Evolutionary conservation across 2,797 vertebrate genomes (phyloP), one percentile per base, ranked within the genome.

Genomic region (Columba guinea): DNA sequence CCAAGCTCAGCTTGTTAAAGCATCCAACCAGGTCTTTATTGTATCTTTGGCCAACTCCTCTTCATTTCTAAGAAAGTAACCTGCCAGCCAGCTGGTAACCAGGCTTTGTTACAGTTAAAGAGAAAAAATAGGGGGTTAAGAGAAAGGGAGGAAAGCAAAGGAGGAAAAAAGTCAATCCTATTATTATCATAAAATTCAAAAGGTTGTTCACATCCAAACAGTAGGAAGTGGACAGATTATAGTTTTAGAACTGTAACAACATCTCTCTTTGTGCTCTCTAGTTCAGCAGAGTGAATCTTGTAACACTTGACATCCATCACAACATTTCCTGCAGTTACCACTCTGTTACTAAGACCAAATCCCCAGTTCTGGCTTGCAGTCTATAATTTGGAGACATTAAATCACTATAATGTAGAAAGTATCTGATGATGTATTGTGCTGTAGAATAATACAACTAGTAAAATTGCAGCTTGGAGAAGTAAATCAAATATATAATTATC

Each of bases 401-500:
- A 96, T 95, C 58, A 95, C 74, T 96, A 52, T 81, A 93, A 90
- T 92, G 92, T 94, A 91, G 82, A 97, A 98, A 95, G 65, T 94
- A 96, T 96, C 92, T 87, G 87, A 91, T 94, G 60, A 82, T 96
- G 60, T 92, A 91, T 91, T 96, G 90, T 95, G 73, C 80, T 94
- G 85, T 78, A 55, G 78, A 95, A 97, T 96, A 97, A 96, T 94
- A 84, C 94, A 96, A 62, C 59, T 91, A 84, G 69, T 94, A 68
- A 95, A 92, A 97, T 91, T 89, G 82, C 90, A 96, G 79, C 76
- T 70, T 79, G 11, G 11, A 95, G 89, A 94, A 96, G 68, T 69
- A 92, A 92, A 90, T 82, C 87, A 97, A 95, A 95, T 95, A 90
- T 97, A 60, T 97, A 96, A 97, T 97, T 97, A 97, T 96, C 95